Evolutionary conservation across 2,888 invertebrate genomes (phyloP), one percentile per base, ranked within the genome.

Genomic region (Pyrrhopygopsis socrates): DNA sequence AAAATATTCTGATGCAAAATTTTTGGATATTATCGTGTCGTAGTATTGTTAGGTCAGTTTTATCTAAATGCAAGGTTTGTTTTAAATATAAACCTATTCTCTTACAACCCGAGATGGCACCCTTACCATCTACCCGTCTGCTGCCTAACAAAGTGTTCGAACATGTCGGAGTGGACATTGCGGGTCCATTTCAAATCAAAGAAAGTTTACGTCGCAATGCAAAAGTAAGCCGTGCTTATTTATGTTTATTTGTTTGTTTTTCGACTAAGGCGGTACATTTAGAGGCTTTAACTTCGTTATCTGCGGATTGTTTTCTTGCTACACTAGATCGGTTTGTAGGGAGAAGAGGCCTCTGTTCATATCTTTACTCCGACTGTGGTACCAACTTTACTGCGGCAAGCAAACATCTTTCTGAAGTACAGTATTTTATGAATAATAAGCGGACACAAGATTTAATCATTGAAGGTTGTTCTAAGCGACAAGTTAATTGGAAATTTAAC

Each of bases 221-320:
- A 11, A 82, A 60, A 22, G 45, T 58, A n/a, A 15, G 34, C 18
- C 67, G 68, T 38, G n/a, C 70, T 1, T 83, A 77, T 27, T 41
- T 83, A 22, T 45, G 67, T n/a, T 29, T 75, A 13, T 75, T 82
- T 82, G 27, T 76, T 18, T 76, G 82, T 27, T 70, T 54, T 60
- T 58, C 81, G 20, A 82, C 81, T 1, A 82, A 82, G 30, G 81
- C 81, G 29, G 82, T 83, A 4, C 82, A 83, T 41, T 22, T 77
- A 22, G 77, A 77, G 54, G 30, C 68, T 11, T 20, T 78, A 8
- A 34, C 68, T 8, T 58, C 75, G 1, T 38, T 77, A n/a, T 65
- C 77, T 6, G 67, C 77, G 13, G 79, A 80, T 22, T 70, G 60
- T 29, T 80, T 45, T 34, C 29, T 80, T 41, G 79, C 79, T 2